These are phyloP conservation scores for Belgica antarctica DNA, from an alignment of 2,888 invertebrate genomes.

Conservation along the genomic window DNA sequence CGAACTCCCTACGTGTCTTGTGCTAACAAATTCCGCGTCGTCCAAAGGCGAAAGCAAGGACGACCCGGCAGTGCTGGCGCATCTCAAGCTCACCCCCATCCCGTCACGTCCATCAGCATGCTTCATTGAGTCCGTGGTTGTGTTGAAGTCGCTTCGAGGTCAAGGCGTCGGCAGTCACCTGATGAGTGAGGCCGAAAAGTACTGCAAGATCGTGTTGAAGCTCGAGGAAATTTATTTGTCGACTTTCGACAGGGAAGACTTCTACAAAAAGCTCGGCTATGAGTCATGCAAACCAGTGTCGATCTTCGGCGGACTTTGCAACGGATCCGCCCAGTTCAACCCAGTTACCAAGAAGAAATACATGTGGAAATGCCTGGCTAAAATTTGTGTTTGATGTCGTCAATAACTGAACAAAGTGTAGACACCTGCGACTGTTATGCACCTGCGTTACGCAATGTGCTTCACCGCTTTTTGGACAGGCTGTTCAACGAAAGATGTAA, in stretches of 20 bases:
- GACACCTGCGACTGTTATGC: too few relatives aligned
- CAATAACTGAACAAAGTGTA: too few relatives aligned
- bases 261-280: constrained; percentile 74
- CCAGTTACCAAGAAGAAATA: constrained; percentile 40
- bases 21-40: constrained; percentile 59
- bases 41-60: constrained; percentile 34
- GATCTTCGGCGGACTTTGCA: constrained; percentile 60
- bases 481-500: constrained; percentile 21
- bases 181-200: constrained; percentile 72
- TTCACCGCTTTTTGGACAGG: constrained; percentile 20
- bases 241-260: constrained; percentile 71
- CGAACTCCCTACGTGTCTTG: constrained; percentile 71
- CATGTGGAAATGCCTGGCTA: constrained; percentile 42
- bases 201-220: constrained; percentile 63
- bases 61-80: constrained; percentile 65
- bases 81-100: constrained; percentile 74
- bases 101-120: constrained; percentile 69
- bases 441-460: too few relatives aligned
- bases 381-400: too few relatives aligned
- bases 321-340: not conserved
- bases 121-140: constrained; percentile 80
- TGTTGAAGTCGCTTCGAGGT: constrained; percentile 67
- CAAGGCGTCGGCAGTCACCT: constrained; percentile 73
- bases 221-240: constrained; percentile 67
- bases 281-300: constrained; percentile 66